Conservation (phyloP, 2,113 vertebrate species). For the Terrapene triunguis region DNA sequence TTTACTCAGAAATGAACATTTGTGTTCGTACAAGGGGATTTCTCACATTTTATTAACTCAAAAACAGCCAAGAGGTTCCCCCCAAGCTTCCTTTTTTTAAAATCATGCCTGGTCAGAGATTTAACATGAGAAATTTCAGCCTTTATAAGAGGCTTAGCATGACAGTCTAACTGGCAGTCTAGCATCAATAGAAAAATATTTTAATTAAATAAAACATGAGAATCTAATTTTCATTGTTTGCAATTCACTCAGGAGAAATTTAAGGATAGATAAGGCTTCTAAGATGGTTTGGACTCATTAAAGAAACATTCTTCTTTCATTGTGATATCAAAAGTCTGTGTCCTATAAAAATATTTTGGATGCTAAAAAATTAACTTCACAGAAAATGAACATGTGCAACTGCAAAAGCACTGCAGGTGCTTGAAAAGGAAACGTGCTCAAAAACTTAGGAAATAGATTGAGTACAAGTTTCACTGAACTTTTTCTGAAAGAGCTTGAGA, state of each 20-base stretch:
- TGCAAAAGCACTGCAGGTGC: constrained; percentile 74
- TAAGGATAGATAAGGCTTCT: not conserved
- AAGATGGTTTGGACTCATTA: constrained; percentile 55
- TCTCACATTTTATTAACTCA: not conserved
- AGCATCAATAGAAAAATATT: not conserved
- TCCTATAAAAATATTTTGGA: constrained; percentile 41
- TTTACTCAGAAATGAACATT: not conserved
- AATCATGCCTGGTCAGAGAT: not conserved
- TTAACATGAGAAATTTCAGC: not conserved
- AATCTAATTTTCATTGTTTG: constrained; percentile 16
- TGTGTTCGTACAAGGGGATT: not conserved
- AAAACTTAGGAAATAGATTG: constrained; percentile 65
- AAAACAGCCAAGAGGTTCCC: not conserved
- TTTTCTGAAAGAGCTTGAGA: constrained; percentile 45
- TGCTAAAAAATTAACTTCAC: constrained; percentile 71
- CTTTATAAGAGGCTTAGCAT: not conserved
- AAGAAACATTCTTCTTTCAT: constrained; percentile 6
- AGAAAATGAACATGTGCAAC: constrained; percentile 69
- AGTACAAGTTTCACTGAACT: not conserved
- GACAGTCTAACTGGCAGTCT: constrained; percentile 21
- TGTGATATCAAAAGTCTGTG: not conserved
- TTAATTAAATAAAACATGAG: constrained; percentile 40
- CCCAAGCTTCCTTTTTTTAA: not conserved
- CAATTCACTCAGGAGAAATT: constrained; percentile 34
- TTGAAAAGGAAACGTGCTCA: constrained; percentile 63